Evolutionary conservation across 1,140 invertebrate genomes (phyloP), one percentile per base, ranked within the genome.

Genomic region (Anthonomus grandis): DNA sequence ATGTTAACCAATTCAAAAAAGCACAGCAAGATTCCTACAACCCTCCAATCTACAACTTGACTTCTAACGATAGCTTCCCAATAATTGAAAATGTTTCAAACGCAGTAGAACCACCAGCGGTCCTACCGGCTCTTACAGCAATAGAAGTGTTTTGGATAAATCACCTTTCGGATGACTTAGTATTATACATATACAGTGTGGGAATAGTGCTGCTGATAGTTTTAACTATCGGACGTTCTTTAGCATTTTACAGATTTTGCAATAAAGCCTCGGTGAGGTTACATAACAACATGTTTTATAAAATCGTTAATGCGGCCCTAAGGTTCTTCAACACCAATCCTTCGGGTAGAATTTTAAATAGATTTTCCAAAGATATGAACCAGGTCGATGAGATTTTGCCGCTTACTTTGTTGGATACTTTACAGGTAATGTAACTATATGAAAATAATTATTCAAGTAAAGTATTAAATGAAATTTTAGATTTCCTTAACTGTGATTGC

Each of bases 271-370:
- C 62, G 4, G 59, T 57, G 3, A 61, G 54, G 9, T 27, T 93
- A 0, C 93, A 96, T 66, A 87, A 95, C 67, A 76, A 73, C 6
- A 93, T 96, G 85, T 95, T 95, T 65, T 74, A 76, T 12, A 86
- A 85, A 44, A 83, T 96, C 1, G 82, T 93, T 21, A 78, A 86
- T 6, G 86, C 90, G 0, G 88, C 86, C 0, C 93, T 95, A 80
- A 78, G 81, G 5, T 96, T 95, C 75, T 96, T 58, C 34, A 91
- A 93, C 62, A 86, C 83, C 6, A 95, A 95, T 72, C 86, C 89
- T 2, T 78, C 78, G 74, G 74, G 60, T 64, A 81, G 90, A 25
- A 79, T 86, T 48, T 68, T 86, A 46, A 89, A 89, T 66, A 72
- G 86, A 44, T 89, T 89, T 64, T 82, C 86, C 1, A 88, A 87